A percentile compares a stretch with the other conserved stretches of the same genome.
Evolutionary conservation across 2,888 invertebrate species (phyloP).

Genomic region (Salticus scenicus): DNA sequence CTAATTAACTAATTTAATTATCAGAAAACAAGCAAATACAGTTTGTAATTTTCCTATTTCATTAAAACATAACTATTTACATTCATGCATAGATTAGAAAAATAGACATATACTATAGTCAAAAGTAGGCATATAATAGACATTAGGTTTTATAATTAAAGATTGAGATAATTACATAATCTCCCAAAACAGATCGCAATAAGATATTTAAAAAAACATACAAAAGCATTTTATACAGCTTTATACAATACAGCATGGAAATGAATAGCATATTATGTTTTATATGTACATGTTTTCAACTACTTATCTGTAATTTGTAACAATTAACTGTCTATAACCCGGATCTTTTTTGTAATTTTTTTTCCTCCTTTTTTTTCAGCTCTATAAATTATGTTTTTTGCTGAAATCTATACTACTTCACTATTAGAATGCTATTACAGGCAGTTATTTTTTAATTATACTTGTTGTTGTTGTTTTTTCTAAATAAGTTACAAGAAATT

Average conservation of each 20-base stretch:
- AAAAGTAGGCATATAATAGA: too few species aligned
- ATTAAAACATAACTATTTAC: too few species aligned
- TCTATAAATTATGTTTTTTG: not conserved
- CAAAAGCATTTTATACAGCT: not conserved
- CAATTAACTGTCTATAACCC: not conserved
- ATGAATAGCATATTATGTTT: not conserved
- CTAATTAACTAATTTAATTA: too few species aligned
- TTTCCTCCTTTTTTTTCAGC: not conserved
- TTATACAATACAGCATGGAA: not conserved
- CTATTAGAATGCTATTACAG: not conserved
- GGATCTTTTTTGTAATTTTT: not conserved
- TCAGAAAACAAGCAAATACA: too few species aligned
- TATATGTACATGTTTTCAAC: not conserved
- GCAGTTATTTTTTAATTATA: too few species aligned
- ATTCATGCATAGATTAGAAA: too few species aligned
- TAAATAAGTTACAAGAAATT: conserved; percentile 2
- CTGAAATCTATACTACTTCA: not conserved
- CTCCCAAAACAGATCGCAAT: not conserved
- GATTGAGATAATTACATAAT: not conserved
- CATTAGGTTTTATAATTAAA: too few species aligned
- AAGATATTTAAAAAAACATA: not conserved
- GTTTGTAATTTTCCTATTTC: too few species aligned
- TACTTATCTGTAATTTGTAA: not conserved
- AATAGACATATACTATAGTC: too few species aligned
- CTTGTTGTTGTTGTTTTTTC: too few species aligned